Evolutionary conservation across 2,888 invertebrate species (phyloP).

Genomic region (Leptinotarsa tumamoca): DNA sequence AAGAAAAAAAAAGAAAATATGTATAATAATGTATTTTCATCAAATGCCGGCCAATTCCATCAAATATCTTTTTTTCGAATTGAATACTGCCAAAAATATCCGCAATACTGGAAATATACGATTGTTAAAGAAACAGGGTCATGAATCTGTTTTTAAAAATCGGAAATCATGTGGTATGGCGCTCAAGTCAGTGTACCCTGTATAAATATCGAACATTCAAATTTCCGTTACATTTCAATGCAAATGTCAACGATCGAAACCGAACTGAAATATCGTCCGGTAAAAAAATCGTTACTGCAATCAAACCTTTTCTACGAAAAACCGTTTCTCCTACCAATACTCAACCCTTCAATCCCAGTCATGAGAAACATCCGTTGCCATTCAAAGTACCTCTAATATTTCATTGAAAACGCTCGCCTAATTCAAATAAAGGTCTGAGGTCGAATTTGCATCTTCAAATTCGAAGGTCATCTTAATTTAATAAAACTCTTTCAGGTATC

Average conservation of each 20-base stretch:
- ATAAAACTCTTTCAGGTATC: conserved; percentile 62
- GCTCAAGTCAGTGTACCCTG: neutral
- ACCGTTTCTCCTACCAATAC: conserved; percentile 50
- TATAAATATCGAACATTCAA: conserved; percentile 4
- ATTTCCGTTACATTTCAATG: conserved; percentile 8
- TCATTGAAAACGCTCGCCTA: conserved; percentile 32
- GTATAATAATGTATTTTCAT: too few relatives aligned
- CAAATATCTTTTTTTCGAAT: too few relatives aligned
- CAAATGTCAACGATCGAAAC: conserved; percentile 25
- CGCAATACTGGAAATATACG: too few relatives aligned
- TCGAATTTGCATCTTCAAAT: conserved; percentile 65
- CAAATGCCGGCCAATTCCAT: too few relatives aligned
- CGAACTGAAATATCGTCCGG: conserved; percentile 33
- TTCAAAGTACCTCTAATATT: conserved; percentile 12
- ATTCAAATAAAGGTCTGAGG: conserved; percentile 64
- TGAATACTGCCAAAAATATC: too few relatives aligned
- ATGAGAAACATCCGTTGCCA: conserved; percentile 57
- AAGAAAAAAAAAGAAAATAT: too few relatives aligned
- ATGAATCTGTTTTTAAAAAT: too few relatives aligned
- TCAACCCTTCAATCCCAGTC: conserved; percentile 50
- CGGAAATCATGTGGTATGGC: neutral
- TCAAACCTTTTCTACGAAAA: conserved; percentile 46
- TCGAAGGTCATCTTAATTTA: conserved; percentile 63
- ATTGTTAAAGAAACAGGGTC: too few relatives aligned
- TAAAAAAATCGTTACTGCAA: conserved; percentile 48